Evolutionary conservation across 2,113 vertebrate genomes (phyloP).

Genomic region (Phalacrocorax brasilianus): DNA sequence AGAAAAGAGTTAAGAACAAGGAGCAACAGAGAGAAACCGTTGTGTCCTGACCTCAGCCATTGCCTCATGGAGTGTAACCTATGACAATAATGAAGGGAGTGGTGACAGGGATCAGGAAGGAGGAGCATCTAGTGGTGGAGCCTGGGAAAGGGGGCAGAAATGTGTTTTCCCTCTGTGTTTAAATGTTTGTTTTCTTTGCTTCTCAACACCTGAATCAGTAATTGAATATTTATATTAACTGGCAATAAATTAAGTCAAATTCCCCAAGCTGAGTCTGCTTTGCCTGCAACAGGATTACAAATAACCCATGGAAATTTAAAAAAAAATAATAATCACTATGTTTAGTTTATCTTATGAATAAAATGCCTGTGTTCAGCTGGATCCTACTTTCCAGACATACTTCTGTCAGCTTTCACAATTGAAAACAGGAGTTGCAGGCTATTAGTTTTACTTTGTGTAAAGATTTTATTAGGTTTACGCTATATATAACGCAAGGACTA

Average conservation of each 20-base stretch:
- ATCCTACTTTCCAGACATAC: background rate
- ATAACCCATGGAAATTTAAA: background rate
- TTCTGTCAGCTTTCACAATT: background rate
- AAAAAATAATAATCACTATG: background rate
- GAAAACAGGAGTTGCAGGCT: background rate
- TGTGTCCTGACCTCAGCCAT: background rate
- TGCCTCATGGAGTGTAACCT: background rate
- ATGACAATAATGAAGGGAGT: accelerated
- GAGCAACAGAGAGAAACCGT: background rate
- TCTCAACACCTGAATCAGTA: background rate
- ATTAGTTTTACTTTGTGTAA: background rate
- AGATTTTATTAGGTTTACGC: background rate
- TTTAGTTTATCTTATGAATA: background rate
- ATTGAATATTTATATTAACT: background rate
- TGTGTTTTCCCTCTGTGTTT: background rate
- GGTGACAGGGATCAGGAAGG: background rate
- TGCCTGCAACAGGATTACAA: background rate
- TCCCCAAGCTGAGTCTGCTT: background rate
- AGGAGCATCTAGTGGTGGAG: background rate
- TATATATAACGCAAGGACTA: background rate
- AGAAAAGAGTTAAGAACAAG: background rate
- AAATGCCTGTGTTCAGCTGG: background rate
- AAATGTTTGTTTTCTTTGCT: background rate
- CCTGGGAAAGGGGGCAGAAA: background rate
- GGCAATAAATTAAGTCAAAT: background rate